phyloP scores from a whole-genome alignment of 2,113 vertebrate species.

The Saimiri boliviensis region DNA sequence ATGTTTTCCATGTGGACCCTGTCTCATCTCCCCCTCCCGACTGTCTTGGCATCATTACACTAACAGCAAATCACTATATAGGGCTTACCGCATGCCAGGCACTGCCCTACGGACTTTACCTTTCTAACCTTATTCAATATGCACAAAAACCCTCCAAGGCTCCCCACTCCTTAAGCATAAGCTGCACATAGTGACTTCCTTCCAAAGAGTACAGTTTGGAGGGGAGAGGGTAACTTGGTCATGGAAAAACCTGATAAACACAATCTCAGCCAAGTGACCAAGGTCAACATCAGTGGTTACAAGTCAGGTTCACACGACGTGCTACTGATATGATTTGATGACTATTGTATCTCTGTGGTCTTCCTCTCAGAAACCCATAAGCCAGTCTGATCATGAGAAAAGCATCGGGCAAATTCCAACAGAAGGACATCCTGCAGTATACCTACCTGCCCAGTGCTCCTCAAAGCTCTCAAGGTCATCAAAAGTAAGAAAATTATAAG shows the following conservation, averaged over 20 bases:
- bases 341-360: background rate
- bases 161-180: background rate
- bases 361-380: background rate
- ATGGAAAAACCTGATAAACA: background rate
- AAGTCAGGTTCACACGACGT: fast-evolving
- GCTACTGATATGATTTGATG: no score
- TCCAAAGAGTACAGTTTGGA: background rate
- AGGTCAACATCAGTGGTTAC: background rate
- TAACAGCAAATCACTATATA: background rate
- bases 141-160: background rate
- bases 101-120: background rate
- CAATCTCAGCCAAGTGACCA: background rate
- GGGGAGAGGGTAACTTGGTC: background rate
- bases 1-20: background rate
- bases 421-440: background rate
- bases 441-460: fast-evolving
- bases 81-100: background rate
- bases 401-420: background rate
- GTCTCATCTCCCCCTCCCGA: background rate
- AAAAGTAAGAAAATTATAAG: background rate
- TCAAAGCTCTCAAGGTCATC: background rate
- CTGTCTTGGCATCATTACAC: background rate
- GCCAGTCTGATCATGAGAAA: background rate
- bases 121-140: background rate
- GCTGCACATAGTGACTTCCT: background rate